Base-by-base conservation (phyloP, 1,140 invertebrate species). In the Meloidogyne floridensis region DNA sequence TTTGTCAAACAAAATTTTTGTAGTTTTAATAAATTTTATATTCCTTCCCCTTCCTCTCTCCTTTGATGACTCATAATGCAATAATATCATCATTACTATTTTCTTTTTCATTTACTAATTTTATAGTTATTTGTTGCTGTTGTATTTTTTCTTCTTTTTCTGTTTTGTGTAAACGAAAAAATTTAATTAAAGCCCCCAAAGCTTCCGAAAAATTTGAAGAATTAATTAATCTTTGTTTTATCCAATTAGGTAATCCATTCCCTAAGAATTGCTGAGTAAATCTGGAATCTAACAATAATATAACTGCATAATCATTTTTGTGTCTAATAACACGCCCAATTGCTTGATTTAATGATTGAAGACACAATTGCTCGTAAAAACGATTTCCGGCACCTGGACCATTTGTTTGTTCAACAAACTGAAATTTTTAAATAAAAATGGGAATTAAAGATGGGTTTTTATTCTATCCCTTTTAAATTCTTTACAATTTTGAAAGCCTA, bases 311-410 rank as follows among this genome's bases (percentile, higher is more conserved):
- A 91, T 98, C 96, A 90, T 94, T 91, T 85, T 93, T 93, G 91
- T 98, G 97, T 77, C 97, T 92, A 80, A 97, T 96, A 9, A 96
- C 95, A 87, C 95, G 92, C 15, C 96, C 97, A 85, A 99, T 94
- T 43, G 97, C 96, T 92, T 98, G 97, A 92, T 98, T 99, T 1
- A 98, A 94, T 69, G 96, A 96, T 89, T 96, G 92, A 3, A 94
- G 94, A 42, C 96, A 96, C 92, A 98, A 95, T 78, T 96, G 92
- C 84, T 93, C 93, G 90, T 98, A 98, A 96, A 96, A 98, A 82
- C 94, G 93, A 90, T 94, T 92, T 3, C 90, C 91, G 73, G 84
- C 83, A 53, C 91, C 75, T 11, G 54, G 7, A 18, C 59, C 59
- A n/a, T 5, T 65, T 65, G 72, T 54, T 74, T 65, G 59, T 65